Evolutionary conservation across 2,113 vertebrate species (phyloP).

Genomic region (Shinisaurus crocodilurus): DNA sequence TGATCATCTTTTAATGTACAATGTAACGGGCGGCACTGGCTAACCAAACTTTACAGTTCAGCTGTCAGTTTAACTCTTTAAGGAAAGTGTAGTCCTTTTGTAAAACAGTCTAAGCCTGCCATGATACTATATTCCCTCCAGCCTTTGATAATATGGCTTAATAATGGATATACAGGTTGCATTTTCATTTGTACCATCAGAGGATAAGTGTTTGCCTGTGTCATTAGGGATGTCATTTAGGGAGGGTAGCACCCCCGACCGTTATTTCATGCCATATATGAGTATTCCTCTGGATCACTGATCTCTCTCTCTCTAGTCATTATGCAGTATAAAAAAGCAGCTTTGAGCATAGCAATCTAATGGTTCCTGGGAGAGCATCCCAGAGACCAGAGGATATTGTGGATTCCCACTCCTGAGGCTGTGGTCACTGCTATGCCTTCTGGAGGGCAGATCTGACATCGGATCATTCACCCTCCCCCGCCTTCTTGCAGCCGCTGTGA

Average conservation of each 20-base stretch:
- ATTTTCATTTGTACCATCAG: neutral
- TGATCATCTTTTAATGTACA: conserved; percentile 8
- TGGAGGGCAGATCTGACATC: too few relatives aligned
- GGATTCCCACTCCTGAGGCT: too few relatives aligned
- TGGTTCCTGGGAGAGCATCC: neutral
- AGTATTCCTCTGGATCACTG: too few relatives aligned
- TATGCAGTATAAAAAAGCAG: too few relatives aligned
- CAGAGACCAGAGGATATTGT: too few relatives aligned
- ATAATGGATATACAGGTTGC: neutral
- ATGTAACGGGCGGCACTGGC: neutral
- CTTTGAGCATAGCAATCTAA: neutral
- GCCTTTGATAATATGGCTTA: neutral
- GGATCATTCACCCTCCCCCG: too few relatives aligned
- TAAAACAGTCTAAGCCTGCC: neutral
- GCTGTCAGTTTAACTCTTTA: neutral
- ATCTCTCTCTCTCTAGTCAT: too few relatives aligned
- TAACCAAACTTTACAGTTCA: neutral
- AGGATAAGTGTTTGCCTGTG: neutral
- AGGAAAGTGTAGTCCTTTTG: neutral
- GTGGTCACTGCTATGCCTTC: too few relatives aligned
- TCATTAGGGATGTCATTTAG: neutral
- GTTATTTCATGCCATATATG: neutral
- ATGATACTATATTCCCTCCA: neutral
- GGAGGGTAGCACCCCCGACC: neutral
- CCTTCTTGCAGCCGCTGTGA: too few relatives aligned